These are phyloP conservation scores for Rostratula benghalensis DNA, from an alignment of 2,113 vertebrate species.

Conservation along the genomic window DNA sequence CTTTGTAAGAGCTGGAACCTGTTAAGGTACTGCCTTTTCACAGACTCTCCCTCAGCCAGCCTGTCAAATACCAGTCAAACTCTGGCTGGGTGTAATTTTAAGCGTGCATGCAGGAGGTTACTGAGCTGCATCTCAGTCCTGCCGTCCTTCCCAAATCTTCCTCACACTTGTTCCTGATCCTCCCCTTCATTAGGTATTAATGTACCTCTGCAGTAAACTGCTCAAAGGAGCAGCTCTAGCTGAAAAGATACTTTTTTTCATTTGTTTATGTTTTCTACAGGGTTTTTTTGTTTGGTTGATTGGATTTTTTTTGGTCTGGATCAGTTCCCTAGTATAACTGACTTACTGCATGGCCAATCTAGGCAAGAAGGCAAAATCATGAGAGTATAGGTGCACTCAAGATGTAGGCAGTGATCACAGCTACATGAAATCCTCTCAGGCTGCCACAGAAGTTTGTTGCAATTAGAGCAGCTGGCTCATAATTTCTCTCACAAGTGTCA, in stretches of 20 bases:
- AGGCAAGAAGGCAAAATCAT: neutral
- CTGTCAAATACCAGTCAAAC: neutral
- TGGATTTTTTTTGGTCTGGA: neutral
- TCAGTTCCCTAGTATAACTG: neutral
- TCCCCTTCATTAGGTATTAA: neutral
- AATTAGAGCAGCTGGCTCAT: neutral
- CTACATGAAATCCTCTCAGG: neutral
- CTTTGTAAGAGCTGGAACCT: neutral
- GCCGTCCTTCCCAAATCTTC: neutral
- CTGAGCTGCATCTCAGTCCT: neutral
- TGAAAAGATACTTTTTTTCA: neutral
- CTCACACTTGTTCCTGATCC: rapidly evolving
- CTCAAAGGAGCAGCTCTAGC: neutral
- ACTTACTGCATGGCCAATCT: neutral
- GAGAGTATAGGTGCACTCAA: neutral
- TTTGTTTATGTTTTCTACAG: neutral
- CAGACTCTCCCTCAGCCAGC: neutral
- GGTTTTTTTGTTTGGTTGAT: too few species aligned
- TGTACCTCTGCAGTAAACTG: neutral
- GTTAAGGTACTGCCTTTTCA: neutral
- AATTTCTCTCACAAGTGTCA: neutral
- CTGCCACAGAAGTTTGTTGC: neutral
- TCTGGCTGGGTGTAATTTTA: neutral
- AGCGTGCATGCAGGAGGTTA: neutral
- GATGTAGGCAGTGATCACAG: neutral